Evolutionary conservation across 2,797 vertebrate genomes (phyloP).

Genomic region (Acropternis orthonyx): DNA sequence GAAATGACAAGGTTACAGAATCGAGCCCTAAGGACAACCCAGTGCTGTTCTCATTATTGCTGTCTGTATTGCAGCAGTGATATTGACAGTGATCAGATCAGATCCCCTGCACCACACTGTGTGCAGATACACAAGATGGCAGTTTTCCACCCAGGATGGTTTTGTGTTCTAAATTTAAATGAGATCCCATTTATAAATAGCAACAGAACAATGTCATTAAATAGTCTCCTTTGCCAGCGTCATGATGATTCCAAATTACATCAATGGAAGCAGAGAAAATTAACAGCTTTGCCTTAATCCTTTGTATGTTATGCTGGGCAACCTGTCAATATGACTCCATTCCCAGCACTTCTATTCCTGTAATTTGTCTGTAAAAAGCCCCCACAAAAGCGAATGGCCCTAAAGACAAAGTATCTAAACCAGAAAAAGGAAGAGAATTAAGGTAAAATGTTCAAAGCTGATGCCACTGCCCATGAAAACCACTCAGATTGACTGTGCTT

Average conservation of each 20-base stretch:
- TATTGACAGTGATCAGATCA: neutral
- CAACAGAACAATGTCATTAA: conserved; percentile 43
- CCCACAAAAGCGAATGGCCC: neutral
- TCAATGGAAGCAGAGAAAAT: conserved; percentile 44
- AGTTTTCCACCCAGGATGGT: conserved; percentile 29
- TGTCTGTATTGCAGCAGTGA: neutral
- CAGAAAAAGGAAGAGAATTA: neutral
- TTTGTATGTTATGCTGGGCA: conserved; percentile 1
- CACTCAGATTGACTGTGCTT: neutral
- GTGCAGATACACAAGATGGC: neutral
- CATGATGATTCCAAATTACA: conserved; percentile 42
- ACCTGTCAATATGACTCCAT: neutral
- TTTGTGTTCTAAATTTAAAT: conserved; percentile 48
- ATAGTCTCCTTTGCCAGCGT: neutral
- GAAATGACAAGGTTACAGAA: neutral
- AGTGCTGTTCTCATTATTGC: neutral
- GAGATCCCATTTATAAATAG: conserved; percentile 47
- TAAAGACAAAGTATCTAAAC: neutral
- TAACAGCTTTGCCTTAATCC: conserved; percentile 33
- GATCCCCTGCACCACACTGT: neutral
- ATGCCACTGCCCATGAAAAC: neutral
- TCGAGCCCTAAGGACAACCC: neutral
- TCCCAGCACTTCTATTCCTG: neutral
- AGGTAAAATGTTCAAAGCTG: neutral
- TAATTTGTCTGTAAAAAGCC: neutral